Percentiles rank a stretch among this genome's conserved stretches.
phyloP scores from a whole-genome alignment of 37 sponge, comb jelly and placozoan genomes.

The Lycopodina hypogea region DNA sequence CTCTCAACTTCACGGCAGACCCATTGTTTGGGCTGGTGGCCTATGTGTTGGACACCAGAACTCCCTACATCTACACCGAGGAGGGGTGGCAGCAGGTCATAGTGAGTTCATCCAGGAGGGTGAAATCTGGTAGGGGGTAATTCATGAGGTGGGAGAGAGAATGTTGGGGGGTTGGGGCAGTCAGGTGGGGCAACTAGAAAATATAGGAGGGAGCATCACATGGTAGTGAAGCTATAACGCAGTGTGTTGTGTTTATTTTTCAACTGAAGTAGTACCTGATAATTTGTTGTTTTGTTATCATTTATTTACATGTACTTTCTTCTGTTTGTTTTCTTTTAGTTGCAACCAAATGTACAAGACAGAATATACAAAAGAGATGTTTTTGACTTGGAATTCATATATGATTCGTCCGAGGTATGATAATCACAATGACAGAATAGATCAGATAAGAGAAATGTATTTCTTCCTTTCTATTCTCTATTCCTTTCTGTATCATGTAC shows the following conservation, averaged over 20 bases:
- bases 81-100: not conserved
- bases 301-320: not conserved
- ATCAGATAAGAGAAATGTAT: not conserved
- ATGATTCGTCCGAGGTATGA: not conserved
- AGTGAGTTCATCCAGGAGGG: not conserved
- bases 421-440: not conserved
- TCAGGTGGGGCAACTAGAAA: no score
- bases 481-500: no score
- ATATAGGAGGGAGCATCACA: no score
- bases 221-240: no score
- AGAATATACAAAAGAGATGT: slow-evolving; percentile 3
- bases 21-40: not conserved
- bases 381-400: slow-evolving; percentile 5
- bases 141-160: no score
- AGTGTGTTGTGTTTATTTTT: no score
- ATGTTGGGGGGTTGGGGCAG: no score
- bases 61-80: not conserved
- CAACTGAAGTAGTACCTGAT: no score
- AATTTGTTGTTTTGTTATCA: no score
- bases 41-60: not conserved
- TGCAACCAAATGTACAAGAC: not conserved
- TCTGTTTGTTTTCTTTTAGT: not conserved
- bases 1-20: not conserved
- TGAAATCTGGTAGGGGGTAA: not conserved
- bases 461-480: no score